Conservation (phyloP, 2,797 vertebrate species). For the Podargus strigoides region DNA sequence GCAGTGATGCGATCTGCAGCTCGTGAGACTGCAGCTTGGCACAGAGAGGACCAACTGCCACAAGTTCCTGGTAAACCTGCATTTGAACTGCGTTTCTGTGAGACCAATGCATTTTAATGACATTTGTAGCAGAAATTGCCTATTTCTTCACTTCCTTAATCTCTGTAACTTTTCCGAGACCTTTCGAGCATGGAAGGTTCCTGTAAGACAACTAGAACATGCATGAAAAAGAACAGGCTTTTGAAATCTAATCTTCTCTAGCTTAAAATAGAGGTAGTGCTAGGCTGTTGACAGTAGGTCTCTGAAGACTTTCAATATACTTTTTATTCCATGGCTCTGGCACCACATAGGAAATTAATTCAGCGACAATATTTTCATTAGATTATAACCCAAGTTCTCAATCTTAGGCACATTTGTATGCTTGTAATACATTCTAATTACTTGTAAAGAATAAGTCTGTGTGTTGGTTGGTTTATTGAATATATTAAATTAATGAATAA, state of each 20-base stretch:
- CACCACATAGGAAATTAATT: conserved; percentile 85
- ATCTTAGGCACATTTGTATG: conserved; percentile 77
- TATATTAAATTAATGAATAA: conserved; percentile 68
- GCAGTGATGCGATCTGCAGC: not conserved
- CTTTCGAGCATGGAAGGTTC: not conserved
- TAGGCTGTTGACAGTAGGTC: conserved; percentile 73
- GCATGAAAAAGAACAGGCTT: conserved; percentile 72
- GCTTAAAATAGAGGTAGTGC: conserved; percentile 65
- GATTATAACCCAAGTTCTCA: conserved; percentile 82
- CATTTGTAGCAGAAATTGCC: not conserved
- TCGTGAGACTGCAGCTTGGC: not conserved
- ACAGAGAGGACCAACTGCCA: not conserved
- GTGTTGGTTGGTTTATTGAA: conserved; percentile 71
- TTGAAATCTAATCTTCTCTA: conserved; percentile 75
- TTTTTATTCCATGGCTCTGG: conserved; percentile 78
- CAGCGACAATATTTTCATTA: conserved; percentile 88
- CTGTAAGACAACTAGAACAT: conserved; percentile 66
- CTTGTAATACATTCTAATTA: conserved; percentile 76
- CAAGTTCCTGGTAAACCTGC: not conserved
- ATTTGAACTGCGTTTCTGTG: not conserved
- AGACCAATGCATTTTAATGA: not conserved
- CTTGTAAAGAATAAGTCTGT: conserved; percentile 72
- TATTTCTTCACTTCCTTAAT: not conserved
- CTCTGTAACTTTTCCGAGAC: not conserved
- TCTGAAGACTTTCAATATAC: conserved; percentile 82